Evolutionary conservation across 2,797 vertebrate species (phyloP).

Genomic region (Phaenicophaeus curvirostris): DNA sequence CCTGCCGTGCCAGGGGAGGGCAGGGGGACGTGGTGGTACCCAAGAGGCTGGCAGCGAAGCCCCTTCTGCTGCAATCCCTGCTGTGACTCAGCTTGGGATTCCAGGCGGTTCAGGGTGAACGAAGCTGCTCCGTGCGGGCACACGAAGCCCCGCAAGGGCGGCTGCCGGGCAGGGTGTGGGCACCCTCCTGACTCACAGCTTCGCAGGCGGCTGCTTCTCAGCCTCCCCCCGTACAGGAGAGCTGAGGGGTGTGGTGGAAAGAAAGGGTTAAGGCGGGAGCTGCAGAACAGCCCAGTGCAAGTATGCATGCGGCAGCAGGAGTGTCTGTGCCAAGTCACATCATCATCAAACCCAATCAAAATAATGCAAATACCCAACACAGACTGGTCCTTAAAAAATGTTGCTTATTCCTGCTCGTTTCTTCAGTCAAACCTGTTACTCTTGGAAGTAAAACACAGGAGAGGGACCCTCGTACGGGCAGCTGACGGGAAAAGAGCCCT

Average conservation of each 20-base stretch:
- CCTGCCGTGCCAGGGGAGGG: neutral
- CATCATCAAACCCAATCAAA: neutral
- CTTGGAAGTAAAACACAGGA: no score
- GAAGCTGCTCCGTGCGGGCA: neutral
- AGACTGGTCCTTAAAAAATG: neutral
- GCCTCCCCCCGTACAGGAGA: neutral
- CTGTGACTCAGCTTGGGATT: accelerated
- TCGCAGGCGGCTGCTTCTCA: neutral
- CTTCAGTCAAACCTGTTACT: neutral
- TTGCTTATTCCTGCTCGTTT: neutral
- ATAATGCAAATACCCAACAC: neutral
- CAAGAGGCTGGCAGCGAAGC: neutral
- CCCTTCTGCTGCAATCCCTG: neutral
- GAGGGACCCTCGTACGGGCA: neutral
- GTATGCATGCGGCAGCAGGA: neutral
- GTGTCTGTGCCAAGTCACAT: neutral
- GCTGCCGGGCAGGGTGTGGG: slow-evolving; percentile 31
- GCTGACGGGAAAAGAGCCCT: accelerated
- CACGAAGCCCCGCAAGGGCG: neutral
- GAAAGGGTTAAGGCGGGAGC: slow-evolving; percentile 6
- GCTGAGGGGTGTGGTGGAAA: neutral
- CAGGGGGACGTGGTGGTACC: neutral
- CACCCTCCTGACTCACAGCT: slow-evolving; percentile 31
- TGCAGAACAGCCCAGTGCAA: slow-evolving; percentile 23
- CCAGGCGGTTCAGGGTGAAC: neutral